These are phyloP conservation scores for Cosmia trapezina DNA, from an alignment of 2,888 invertebrate genomes.

Conservation along the genomic window DNA sequence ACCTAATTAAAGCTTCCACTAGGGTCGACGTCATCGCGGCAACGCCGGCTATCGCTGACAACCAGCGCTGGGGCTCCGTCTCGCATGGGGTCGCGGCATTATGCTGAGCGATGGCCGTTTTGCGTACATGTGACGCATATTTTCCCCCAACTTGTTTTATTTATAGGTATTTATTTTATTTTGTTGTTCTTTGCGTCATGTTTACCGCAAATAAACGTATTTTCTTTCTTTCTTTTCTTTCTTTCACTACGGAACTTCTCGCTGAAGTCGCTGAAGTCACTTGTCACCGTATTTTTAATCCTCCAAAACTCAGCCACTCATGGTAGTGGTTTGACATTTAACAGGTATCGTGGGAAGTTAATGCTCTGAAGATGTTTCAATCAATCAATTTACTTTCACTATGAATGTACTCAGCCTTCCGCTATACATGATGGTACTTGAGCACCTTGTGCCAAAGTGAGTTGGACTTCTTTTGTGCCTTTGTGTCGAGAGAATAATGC, in stretches of 20 bases:
- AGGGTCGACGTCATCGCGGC: no score
- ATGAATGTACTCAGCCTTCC: constrained; percentile 24
- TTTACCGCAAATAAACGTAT: no score
- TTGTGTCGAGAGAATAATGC: background rate
- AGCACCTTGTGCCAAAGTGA: constrained; percentile 20
- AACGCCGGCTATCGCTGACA: no score
- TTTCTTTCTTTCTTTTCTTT: no score
- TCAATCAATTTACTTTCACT: constrained; percentile 59
- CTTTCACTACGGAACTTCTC: background rate
- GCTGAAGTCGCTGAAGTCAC: background rate
- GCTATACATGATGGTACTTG: constrained; percentile 5
- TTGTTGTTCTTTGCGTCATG: no score
- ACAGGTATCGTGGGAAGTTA: constrained; percentile 44
- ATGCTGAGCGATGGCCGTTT: no score
- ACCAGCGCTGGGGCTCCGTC: no score
- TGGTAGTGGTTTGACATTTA: constrained; percentile 32
- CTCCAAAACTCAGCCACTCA: constrained; percentile 1
- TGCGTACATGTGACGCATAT: no score
- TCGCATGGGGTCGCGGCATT: no score
- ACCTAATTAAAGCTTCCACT: background rate
- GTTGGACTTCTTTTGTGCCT: constrained; percentile 28
- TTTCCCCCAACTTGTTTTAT: no score
- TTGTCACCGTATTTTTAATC: background rate
- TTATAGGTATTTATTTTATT: no score
- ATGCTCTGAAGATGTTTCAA: constrained; percentile 40